Base-by-base conservation (phyloP, 1,140 invertebrate species). In the Aricia agestis region DNA sequence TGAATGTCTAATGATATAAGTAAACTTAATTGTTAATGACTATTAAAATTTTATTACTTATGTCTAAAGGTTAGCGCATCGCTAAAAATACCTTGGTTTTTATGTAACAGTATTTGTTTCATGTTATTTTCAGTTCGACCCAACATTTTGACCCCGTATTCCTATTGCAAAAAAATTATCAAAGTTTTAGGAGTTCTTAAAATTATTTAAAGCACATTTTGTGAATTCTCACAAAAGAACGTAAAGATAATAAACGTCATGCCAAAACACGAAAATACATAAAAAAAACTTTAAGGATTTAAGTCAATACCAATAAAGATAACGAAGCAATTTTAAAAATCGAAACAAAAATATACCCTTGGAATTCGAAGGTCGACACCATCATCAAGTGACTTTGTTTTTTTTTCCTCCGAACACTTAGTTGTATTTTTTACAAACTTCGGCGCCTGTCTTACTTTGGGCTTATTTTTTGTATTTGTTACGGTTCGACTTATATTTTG, bases 11-110 rank as follows among this genome's bases (percentile, higher is more conserved):
- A 42, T 42, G 45, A 52, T 52, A 52, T 52, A 52, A n/a, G n/a
- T n/a, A n/a, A 52, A 52, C 45, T 52, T 52, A 52, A 52, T 52
- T 52, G 45, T 52, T 52, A 52, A 52, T 52, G 45, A 52, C 45
- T 52, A 52, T 52, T 52, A 52, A 52, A 52, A 52, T 52, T 52
- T 52, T 42, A 42, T 13, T n/a, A n/a, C n/a, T n/a, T n/a, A 15
- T 15, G 13, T 52, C 9, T 52, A 52, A 52, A 52, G 45, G 45
- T 52, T 52, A 52, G 45, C 45, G 45, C 45, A 52, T 52, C 45
- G 45, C 45, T 52, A 52, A 11, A 52, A 52, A 52, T 52, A 52
- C 45, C 13, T 52, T 52, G 36, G 36, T 36, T 36, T 36, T 36
- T 52, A 52, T 52, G 11, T 52, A 36, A 36, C 36, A 7, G 36